These are phyloP conservation scores for Microchrysa polita DNA, from an alignment of 2,888 invertebrate species.

Conservation along the genomic window DNA sequence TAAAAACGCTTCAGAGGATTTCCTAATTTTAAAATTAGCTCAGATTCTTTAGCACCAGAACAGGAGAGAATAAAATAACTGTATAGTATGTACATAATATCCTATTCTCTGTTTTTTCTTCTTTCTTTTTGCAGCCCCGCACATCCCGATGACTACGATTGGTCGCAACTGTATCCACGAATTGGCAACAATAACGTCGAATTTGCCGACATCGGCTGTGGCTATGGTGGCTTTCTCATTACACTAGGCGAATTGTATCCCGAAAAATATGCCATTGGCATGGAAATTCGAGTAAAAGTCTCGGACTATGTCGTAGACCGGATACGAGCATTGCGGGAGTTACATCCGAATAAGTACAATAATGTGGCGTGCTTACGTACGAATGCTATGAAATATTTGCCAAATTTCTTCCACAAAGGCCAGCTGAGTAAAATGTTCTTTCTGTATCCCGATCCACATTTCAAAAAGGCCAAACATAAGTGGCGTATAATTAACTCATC, in stretches of 20 bases:
- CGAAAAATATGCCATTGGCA: conserved; percentile 85
- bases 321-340: conserved; percentile 83
- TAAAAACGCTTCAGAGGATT: no score
- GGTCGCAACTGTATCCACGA: conserved; percentile 81
- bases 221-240: conserved; percentile 94
- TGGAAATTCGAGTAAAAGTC: conserved; percentile 98
- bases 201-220: conserved; percentile 97
- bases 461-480: conserved; percentile 98
- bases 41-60: no score
- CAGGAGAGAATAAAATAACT: no score
- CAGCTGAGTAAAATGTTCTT: conserved; percentile 98
- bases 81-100: no score
- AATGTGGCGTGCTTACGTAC: conserved; percentile 95
- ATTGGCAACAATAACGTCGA: conserved; percentile 71
- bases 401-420: conserved; percentile 94
- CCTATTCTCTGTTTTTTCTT: no score
- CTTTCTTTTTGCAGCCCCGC: conserved; percentile 74
- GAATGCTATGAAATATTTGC: conserved; percentile 99
- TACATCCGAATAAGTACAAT: conserved; percentile 80
- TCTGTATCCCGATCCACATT: conserved; percentile 98
- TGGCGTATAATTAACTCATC: conserved; percentile 97
- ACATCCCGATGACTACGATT: conserved; percentile 85
- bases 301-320: conserved; percentile 97
- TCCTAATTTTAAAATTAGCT: no score
- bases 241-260: conserved; percentile 93